A percentile compares a stretch with the other conserved stretches of the same genome.
Conservation (phyloP, 2,888 invertebrate genomes). For the Tridacna crocea region DNA sequence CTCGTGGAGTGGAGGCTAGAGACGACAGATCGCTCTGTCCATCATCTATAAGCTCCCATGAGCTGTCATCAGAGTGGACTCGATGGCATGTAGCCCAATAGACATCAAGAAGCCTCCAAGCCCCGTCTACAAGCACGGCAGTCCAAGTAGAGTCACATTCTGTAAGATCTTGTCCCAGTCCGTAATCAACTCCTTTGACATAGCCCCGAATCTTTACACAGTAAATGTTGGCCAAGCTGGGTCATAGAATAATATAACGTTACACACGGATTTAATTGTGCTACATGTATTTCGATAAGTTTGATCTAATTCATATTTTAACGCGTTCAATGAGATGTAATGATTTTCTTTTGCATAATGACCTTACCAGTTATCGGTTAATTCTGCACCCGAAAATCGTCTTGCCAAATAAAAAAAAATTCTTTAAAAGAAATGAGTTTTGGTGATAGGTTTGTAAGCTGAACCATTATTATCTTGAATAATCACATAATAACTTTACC, state of each 20-base stretch:
- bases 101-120: constrained; percentile 81
- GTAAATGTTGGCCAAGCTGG: constrained; percentile 79
- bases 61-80: constrained; percentile 69
- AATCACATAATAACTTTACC: too few species aligned
- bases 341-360: too few species aligned
- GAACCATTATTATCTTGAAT: too few species aligned
- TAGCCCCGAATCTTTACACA: constrained; percentile 80
- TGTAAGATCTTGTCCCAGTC: constrained; percentile 59
- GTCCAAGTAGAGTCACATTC: constrained; percentile 77
- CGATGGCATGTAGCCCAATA: constrained; percentile 81
- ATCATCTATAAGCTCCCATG: constrained; percentile 66
- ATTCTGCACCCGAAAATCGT: too few species aligned
- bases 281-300: too few species aligned
- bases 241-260: neutral
- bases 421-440: too few species aligned
- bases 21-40: constrained; percentile 63
- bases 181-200: constrained; percentile 79
- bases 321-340: too few species aligned
- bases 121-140: constrained; percentile 79
- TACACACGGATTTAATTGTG: too few species aligned
- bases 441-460: too few species aligned
- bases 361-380: too few species aligned
- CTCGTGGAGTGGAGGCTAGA: constrained; percentile 55
- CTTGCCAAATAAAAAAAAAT: too few species aligned
- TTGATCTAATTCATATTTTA: too few species aligned